Evolutionary conservation across 2,797 vertebrate genomes (phyloP).

Genomic region (Taenioides sp.): DNA sequence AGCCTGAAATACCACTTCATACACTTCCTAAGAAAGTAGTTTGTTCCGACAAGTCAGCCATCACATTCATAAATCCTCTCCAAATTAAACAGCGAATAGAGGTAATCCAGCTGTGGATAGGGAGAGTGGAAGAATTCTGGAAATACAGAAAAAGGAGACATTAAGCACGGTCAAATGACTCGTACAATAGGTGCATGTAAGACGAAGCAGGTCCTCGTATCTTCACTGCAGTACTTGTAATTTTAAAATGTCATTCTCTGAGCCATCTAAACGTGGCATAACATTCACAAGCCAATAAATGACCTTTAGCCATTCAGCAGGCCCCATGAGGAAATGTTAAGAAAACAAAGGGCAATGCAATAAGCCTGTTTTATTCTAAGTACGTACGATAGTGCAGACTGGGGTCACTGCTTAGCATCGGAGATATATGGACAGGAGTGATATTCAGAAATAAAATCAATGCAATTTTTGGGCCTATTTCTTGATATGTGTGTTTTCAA

Average conservation of each 20-base stretch:
- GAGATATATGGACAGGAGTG: slow-evolving; percentile 36
- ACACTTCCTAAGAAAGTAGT: slow-evolving; percentile 37
- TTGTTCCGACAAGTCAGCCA: slow-evolving; percentile 58
- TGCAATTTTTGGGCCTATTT: background rate
- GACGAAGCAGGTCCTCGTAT: background rate
- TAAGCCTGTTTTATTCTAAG: slow-evolving; percentile 55
- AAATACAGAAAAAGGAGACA: slow-evolving; percentile 48
- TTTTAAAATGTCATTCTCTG: slow-evolving; percentile 35
- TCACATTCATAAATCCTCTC: slow-evolving; percentile 58
- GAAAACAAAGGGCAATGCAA: slow-evolving; percentile 44
- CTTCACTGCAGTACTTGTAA: slow-evolving; percentile 11
- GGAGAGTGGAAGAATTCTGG: slow-evolving; percentile 43
- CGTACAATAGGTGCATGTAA: background rate
- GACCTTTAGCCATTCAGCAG: slow-evolving; percentile 43
- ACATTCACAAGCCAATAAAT: slow-evolving; percentile 51
- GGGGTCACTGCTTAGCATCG: slow-evolving; percentile 50
- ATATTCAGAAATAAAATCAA: slow-evolving; percentile 29
- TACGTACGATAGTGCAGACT: slow-evolving; percentile 30
- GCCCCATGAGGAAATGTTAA: background rate
- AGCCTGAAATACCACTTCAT: slow-evolving; percentile 36
- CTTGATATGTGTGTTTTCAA: background rate
- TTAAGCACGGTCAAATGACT: slow-evolving; percentile 26
- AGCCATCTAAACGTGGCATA: slow-evolving; percentile 30
- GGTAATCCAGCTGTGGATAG: slow-evolving; percentile 60
- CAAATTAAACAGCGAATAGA: slow-evolving; percentile 55